phyloP scores from a whole-genome alignment of 2,888 invertebrate species.

The Conus canariensis region DNA sequence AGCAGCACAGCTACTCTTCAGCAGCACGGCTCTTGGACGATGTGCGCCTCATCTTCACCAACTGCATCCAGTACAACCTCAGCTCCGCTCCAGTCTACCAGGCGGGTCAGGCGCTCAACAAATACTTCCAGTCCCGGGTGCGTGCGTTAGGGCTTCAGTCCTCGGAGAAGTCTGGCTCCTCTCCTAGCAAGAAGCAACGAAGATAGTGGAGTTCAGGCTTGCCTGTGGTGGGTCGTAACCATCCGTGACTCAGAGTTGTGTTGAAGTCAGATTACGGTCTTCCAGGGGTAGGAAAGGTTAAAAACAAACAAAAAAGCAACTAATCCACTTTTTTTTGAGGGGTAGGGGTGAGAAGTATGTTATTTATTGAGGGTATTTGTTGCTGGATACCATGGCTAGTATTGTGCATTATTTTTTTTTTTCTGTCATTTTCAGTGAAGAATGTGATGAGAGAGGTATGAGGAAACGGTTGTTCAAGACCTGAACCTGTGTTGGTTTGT shows the following conservation, averaged over 20 bases:
- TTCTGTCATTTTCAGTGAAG: no score
- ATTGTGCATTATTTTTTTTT: no score
- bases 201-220: not conserved
- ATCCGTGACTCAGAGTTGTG: not conserved
- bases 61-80: constrained; percentile 92
- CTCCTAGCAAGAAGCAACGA: constrained; percentile 44
- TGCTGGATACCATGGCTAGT: no score
- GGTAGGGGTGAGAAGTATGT: no score
- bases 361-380: no score
- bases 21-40: constrained; percentile 89
- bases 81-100: constrained; percentile 73
- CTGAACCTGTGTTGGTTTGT: no score
- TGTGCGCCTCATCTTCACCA: constrained; percentile 90
- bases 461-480: no score
- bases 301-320: no score
- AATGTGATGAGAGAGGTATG: not conserved
- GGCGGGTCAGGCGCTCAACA: constrained; percentile 69
- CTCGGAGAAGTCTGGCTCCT: constrained; percentile 41
- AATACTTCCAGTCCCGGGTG: constrained; percentile 70
- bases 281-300: no score
- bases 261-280: no score
- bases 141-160: constrained; percentile 63
- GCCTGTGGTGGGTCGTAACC: not conserved
- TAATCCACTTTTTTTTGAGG: no score
- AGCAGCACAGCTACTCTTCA: constrained; percentile 86